phyloP scores from a whole-genome alignment of 2,888 invertebrate species.

The Rhagophthalmus giganteus region DNA sequence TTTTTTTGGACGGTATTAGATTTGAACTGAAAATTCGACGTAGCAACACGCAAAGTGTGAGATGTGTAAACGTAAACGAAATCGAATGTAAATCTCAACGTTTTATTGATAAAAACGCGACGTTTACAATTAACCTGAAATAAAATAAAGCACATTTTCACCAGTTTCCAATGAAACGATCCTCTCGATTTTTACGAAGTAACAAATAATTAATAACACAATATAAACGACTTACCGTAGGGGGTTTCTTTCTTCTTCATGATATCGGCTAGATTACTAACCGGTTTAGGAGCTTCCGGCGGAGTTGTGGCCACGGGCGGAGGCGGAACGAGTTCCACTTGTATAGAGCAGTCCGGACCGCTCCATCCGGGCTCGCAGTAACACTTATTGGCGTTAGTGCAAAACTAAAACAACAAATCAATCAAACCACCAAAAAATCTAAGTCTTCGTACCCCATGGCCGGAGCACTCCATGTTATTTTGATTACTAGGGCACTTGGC shows the following conservation, averaged over 20 bases:
- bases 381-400: slow-evolving; percentile 91
- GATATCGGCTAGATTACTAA: slow-evolving; percentile 60
- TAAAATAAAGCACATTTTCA: background rate
- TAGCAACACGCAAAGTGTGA: too few relatives aligned
- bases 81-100: too few relatives aligned
- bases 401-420: slow-evolving; percentile 76
- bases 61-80: too few relatives aligned
- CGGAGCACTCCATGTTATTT: slow-evolving; percentile 88
- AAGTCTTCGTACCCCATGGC: slow-evolving; percentile 83
- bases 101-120: too few relatives aligned
- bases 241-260: slow-evolving; percentile 90
- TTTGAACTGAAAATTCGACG: too few relatives aligned
- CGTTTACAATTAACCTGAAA: too few relatives aligned
- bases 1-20: too few relatives aligned
- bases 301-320: slow-evolving; percentile 62
- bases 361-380: slow-evolving; percentile 88
- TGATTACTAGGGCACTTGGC: slow-evolving; percentile 89
- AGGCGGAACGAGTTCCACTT: slow-evolving; percentile 67
- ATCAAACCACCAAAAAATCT: too few relatives aligned
- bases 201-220: background rate
- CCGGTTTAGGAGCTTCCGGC: slow-evolving; percentile 60
- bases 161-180: background rate
- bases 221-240: slow-evolving; percentile 75
- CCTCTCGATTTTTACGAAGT: background rate
- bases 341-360: slow-evolving; percentile 83